Evolutionary conservation across 2,888 invertebrate species (phyloP), one percentile per base, ranked within the genome.

Genomic region (Caenorhabditis sp.): DNA sequence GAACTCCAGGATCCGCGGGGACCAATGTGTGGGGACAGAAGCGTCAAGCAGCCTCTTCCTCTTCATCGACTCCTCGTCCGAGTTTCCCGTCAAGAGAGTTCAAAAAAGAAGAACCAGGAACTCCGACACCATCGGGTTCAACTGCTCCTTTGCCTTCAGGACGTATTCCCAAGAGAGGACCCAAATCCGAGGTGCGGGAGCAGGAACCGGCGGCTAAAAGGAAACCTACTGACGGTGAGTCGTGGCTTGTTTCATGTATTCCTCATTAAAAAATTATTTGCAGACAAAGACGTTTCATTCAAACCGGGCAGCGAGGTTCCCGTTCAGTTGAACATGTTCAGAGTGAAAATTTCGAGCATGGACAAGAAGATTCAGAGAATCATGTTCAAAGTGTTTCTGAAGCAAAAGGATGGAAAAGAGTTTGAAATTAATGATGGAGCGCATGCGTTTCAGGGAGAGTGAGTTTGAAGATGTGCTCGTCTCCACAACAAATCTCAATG

Each of bases 391-490:
- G 47, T 47, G 47, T 47, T 18, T 47, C 18, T 47, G 5, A 4
- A 18, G n/a, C 18, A 18, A 9, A 3, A 2, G 18, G 47, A 47
- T 11, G 47, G 47, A 2, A 47, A 4, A 2, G 47, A 47, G 11
- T 47, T n/a, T 47, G 47, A 47, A 20, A 2, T 70, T 6, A 18
- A 24, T 2, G 8, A 15, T 6, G 61, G 70, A 0, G 0, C 51
- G 0, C 8, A 6, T 0, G 51, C 53, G 0, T 15, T 53, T 0
- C 5, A 13, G 13, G 70, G 70, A 70, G 70, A 70, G 70, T 70
- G 11, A 51, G 70, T 70, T n/a, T 64, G 26, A n/a, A 4, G 18
- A 37, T 24, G 22, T 11, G 32, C 32, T 6, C 9, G 32, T 53
- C 9, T 53, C 9, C 32, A 32, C 5, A 4, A 53, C n/a, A 24